phyloP scores from a whole-genome alignment of 2,797 vertebrate species.

The Peromyscus aztecus region DNA sequence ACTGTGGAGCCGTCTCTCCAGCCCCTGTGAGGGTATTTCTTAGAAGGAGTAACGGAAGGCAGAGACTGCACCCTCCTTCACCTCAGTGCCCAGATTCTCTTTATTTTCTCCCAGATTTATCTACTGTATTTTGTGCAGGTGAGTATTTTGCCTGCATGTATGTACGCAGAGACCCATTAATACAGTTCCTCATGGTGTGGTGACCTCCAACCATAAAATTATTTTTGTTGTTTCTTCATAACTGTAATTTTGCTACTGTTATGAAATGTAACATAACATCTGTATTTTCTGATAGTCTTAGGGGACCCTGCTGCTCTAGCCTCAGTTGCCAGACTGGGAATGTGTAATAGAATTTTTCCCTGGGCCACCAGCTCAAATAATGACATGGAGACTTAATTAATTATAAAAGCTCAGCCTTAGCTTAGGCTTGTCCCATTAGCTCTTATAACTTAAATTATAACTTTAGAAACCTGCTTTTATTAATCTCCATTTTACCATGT shows the following conservation, averaged over 20 bases:
- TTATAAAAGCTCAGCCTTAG: background rate
- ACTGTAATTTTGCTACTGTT: too few relatives aligned
- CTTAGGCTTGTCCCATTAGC: background rate
- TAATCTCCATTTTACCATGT: background rate
- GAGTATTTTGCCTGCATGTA: background rate
- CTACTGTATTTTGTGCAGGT: background rate
- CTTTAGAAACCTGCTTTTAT: background rate
- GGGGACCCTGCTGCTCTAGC: background rate
- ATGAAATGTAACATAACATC: too few relatives aligned
- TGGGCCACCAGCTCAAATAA: background rate
- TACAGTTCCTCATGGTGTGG: too few relatives aligned
- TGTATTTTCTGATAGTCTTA: background rate
- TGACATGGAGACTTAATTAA: background rate
- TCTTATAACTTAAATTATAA: background rate
- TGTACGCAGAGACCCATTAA: too few relatives aligned
- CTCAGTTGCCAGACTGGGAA: background rate
- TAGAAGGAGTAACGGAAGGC: background rate
- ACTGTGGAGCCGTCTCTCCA: background rate
- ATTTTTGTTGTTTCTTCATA: too few relatives aligned
- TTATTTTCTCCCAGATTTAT: background rate
- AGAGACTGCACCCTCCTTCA: background rate
- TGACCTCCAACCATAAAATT: too few relatives aligned
- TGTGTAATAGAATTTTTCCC: background rate
- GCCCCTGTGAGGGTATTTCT: background rate
- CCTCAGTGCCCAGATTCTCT: background rate